Conservation (phyloP, 2,113 vertebrate species). For the Turnix velox region DNA sequence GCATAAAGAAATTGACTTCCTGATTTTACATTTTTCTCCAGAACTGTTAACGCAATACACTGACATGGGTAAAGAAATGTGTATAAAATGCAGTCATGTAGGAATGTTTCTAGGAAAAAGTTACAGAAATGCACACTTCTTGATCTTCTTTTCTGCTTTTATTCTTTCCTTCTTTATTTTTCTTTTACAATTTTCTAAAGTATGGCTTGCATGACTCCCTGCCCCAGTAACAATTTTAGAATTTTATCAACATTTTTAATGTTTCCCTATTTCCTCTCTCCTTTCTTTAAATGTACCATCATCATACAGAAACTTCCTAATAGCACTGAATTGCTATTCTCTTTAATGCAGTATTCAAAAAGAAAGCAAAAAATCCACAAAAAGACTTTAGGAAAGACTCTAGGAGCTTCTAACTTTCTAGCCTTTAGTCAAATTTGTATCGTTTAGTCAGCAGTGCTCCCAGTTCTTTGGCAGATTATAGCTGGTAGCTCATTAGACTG, state of each 20-base stretch:
- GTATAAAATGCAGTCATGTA: not conserved
- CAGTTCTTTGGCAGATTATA: conserved; percentile 31
- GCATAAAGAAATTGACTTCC: not conserved
- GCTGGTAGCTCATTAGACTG: conserved; percentile 68
- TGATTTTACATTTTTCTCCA: not conserved
- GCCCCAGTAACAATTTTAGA: not conserved
- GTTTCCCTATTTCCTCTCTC: not conserved
- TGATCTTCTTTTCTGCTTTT: not conserved
- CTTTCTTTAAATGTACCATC: not conserved
- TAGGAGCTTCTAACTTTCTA: conserved; percentile 18
- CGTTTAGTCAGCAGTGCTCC: conserved; percentile 26
- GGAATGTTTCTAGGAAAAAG: not conserved
- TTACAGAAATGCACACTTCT: not conserved
- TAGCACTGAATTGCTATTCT: not conserved
- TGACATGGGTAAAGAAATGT: not conserved
- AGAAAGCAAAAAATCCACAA: conserved; percentile 10
- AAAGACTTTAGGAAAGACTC: conserved; percentile 24
- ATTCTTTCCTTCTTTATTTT: not conserved
- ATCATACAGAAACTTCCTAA: not conserved
- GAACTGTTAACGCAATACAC: not conserved
- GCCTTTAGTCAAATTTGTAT: conserved; percentile 2
- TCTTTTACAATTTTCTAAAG: not conserved
- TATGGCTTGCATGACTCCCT: not conserved
- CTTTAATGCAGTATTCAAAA: not conserved
- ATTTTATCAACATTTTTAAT: not conserved